Evolutionary conservation across 2,797 vertebrate species (phyloP), one percentile per base, ranked within the genome.

Genomic region (Pagetopsis macropterus): DNA sequence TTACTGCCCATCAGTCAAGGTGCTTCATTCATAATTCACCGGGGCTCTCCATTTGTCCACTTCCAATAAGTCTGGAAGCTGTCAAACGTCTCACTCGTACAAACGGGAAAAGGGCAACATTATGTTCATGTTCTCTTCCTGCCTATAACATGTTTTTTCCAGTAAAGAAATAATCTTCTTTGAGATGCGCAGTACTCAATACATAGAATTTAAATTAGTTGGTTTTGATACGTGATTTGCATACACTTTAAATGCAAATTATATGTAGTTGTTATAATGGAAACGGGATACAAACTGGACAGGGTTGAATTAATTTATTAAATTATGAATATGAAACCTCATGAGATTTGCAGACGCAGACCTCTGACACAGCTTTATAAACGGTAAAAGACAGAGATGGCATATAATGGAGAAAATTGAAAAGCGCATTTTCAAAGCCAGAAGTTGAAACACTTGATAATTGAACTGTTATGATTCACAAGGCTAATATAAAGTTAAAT

Each of bases 11-110:
- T 88, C 77, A 78, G 23, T 86, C 70, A 73, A 52, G 74, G 57
- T 40, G 44, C 57, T 80, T 88, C 76, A 88, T 89, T 75, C 75
- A 87, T 83, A 82, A 87, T 86, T 88, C 62, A 85, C 52, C 3
- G 0, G n/a, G 16, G 55, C 70, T 72, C 70, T 84, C 62, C 63
- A 74, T 79, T 64, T 85, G 82, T 84, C 59, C 79, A 62, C 3
- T 72, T 75, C 48, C 70, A 60, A 76, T 73, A 64, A 78, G 2
- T 64, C 50, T 33, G 49, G 13, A 73, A 82, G 66, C 75, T 1
- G 13, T 61, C 74, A 69, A 60, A 81, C 37, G 17, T 60, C 23
- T 71, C 62, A 52, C 63, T 49, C 46, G 17, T 60, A 5, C 31
- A 52, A 67, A 56, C 2, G 3, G 33, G 9, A 43, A 70, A 58